phyloP scores from a whole-genome alignment of 2,113 vertebrate species.

The Apus apus region DNA sequence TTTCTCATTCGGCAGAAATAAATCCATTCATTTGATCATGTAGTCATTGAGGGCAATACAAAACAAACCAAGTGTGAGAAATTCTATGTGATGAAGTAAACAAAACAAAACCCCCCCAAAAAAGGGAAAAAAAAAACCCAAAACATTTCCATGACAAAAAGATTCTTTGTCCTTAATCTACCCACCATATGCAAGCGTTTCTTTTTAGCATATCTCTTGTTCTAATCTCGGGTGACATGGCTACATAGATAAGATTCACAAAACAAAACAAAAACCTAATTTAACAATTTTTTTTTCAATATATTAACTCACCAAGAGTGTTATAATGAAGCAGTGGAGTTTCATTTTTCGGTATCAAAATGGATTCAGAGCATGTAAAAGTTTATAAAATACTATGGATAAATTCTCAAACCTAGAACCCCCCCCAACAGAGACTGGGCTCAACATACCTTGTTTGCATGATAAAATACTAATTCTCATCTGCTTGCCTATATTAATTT shows the following conservation, averaged over 20 bases:
- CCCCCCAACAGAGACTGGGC: not conserved
- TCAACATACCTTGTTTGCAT: not conserved
- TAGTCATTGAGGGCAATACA: constrained; percentile 90
- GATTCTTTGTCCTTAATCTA: constrained; percentile 89
- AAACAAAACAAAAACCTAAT: constrained; percentile 67
- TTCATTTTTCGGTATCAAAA: not conserved
- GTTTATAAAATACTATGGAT: not conserved
- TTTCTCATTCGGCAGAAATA: constrained; percentile 90
- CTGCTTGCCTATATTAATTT: not conserved
- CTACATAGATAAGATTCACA: constrained; percentile 72
- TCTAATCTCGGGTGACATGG: constrained; percentile 80
- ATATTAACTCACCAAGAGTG: constrained; percentile 55
- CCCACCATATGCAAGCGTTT: constrained; percentile 90
- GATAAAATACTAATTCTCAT: not conserved
- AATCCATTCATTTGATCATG: constrained; percentile 91
- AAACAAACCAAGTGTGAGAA: constrained; percentile 97
- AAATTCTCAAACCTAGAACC: constrained; percentile 26
- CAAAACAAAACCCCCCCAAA: constrained; percentile 79
- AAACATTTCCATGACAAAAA: constrained; percentile 97
- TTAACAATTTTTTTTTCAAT: constrained; percentile 64
- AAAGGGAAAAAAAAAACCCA: not conserved
- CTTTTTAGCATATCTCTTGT: constrained; percentile 84
- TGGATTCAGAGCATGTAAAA: constrained; percentile 25
- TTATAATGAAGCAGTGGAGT: constrained; percentile 7
- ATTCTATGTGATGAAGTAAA: constrained; percentile 95